Percentiles rank a stretch among this genome's conserved stretches.
Evolutionary conservation across 2,888 invertebrate genomes (phyloP).

Genomic region (Nemurella pictetii): DNA sequence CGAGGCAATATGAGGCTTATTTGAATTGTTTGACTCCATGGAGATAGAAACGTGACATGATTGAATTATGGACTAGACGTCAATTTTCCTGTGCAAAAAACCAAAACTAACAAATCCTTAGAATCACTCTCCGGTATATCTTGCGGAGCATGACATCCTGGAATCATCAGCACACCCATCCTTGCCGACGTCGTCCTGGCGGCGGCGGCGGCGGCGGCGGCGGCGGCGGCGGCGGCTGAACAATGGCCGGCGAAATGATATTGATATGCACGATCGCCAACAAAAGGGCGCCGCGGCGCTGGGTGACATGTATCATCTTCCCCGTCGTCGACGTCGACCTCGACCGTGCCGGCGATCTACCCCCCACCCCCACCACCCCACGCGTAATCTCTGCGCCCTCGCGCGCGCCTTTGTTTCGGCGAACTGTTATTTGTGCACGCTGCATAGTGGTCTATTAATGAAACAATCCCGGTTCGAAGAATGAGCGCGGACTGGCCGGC

Average conservation of each 20-base stretch:
- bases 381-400: background rate
- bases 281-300: background rate
- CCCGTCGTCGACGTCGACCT: background rate
- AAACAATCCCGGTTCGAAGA: background rate
- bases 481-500: conserved; percentile 4
- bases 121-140: no score
- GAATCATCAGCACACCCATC: background rate
- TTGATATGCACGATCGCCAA: background rate
- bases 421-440: conserved; percentile 11
- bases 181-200: no score
- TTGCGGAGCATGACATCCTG: background rate
- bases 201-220: background rate
- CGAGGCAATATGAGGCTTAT: no score
- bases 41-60: no score
- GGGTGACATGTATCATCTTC: no score
- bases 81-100: no score
- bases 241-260: background rate
- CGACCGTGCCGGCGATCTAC: background rate
- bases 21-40: no score
- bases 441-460: background rate
- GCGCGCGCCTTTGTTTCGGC: background rate
- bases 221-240: background rate
- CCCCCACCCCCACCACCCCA: background rate
- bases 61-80: no score
- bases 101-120: no score